Evolutionary conservation across 2,888 invertebrate species (phyloP), one percentile per base, ranked within the genome.

Genomic region (Temnothorax ravouxi): DNA sequence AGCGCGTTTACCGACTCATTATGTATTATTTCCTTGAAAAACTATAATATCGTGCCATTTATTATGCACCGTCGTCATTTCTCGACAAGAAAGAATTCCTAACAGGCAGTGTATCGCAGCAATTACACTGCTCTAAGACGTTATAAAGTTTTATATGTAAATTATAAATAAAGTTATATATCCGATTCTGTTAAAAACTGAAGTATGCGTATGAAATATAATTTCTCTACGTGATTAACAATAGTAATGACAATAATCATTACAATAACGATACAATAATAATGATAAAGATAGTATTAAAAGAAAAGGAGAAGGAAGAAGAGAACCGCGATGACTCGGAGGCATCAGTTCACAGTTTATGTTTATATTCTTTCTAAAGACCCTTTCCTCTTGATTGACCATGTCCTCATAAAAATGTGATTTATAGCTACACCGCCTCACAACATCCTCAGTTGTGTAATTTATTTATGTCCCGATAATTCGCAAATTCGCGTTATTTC

Each of bases 331-430:
- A 56, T 72, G 41, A 62, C 3, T 59, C 34, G 44, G 44, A 83
- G 83, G 84, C 80, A 89, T 91, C 90, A 84, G 89, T 91, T 41
- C n/a, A 86, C 88, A 89, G 87, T 91, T 91, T 89, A 88, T 89
- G 88, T 90, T 85, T 74, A 85, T 88, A 88, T 91, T 91, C 90
- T 91, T 89, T 87, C 83, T 66, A 74, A 83, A 86, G 87, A 79
- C 83, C 81, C 86, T 88, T 25, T 74, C 82, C 86, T 85, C 84
- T 74, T 80, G 88, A 92, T 92, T 91, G 90, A 82, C 92, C 90
- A 86, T 91, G 91, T 93, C 89, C 92, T 91, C 93, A 86, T 93
- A 93, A 93, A 93, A 93, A 87, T 90, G 92, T 93, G 92, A 93
- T 93, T 93, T 93, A 93, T 90, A 91, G 88, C 88, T 88, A 79